Evolutionary conservation across 2,888 invertebrate species (phyloP).

Genomic region (Polydesmus complanatus): DNA sequence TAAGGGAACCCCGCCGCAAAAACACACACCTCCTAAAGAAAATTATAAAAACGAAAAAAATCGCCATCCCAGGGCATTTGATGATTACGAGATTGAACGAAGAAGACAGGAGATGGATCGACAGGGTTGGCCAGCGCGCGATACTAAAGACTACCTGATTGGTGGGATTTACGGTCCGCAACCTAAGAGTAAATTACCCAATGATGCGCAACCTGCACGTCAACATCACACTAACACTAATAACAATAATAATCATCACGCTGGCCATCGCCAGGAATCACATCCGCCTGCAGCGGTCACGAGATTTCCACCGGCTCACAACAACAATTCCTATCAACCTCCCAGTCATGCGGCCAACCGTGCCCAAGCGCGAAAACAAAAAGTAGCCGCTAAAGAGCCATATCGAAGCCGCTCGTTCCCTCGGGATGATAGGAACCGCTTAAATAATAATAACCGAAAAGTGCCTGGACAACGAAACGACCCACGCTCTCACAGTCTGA

Average conservation of each 20-base stretch:
- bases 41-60: background rate
- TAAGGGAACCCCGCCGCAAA: background rate
- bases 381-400: background rate
- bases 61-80: constrained; percentile 1
- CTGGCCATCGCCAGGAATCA: background rate
- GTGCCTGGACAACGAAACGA: background rate
- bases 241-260: background rate
- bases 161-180: constrained; percentile 16
- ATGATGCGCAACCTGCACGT: background rate
- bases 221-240: background rate
- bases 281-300: too few relatives aligned
- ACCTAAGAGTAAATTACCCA: constrained; percentile 8
- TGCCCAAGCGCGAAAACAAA: background rate
- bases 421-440: constrained; percentile 1
- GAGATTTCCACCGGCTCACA: background rate
- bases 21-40: background rate
- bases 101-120: constrained; percentile 11
- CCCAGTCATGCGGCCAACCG: background rate
- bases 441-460: background rate
- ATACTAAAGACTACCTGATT: constrained; percentile 17
- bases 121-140: constrained; percentile 10
- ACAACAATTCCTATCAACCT: background rate
- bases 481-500: constrained; percentile 8
- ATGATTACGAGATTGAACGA: constrained; percentile 7
- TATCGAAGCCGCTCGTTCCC: constrained; percentile 11